Conservation (phyloP, 2,113 vertebrate genomes). For the Phrynosoma blainvillii region DNA sequence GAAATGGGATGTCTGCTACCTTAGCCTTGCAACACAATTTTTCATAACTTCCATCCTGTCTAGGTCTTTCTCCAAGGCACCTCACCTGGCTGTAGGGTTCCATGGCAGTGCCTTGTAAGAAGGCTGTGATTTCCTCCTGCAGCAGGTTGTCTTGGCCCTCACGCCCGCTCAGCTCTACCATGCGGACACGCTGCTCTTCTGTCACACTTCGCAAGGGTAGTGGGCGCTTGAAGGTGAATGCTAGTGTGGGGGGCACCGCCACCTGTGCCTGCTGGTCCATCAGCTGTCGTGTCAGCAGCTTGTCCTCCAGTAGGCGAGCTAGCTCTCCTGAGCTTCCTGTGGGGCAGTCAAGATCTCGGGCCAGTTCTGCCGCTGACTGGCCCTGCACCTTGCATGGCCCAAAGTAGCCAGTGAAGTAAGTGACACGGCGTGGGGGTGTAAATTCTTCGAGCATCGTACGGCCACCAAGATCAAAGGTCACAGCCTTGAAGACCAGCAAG, state of each 20-base stretch:
- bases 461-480: conserved; percentile 79
- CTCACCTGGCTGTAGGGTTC: conserved; percentile 72
- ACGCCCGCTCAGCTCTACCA: conserved; percentile 73
- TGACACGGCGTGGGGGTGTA: conserved; percentile 73
- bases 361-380: conserved; percentile 71
- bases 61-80: neutral
- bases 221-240: conserved; percentile 66
- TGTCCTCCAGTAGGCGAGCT: conserved; percentile 73
- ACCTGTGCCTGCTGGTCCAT: conserved; percentile 65
- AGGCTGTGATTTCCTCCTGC: conserved; percentile 72
- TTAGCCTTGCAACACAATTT: neutral
- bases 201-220: conserved; percentile 38
- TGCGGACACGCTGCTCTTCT: conserved; percentile 29
- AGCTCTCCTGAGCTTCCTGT: conserved; percentile 74
- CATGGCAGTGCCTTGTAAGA: conserved; percentile 71
- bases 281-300: conserved; percentile 70
- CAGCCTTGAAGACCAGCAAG: conserved; percentile 76
- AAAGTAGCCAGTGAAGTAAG: conserved; percentile 77
- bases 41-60: neutral
- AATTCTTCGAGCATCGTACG: conserved; percentile 78
- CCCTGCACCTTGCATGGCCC: conserved; percentile 38
- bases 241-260: conserved; percentile 76
- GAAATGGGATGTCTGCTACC: neutral
- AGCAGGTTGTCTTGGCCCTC: conserved; percentile 69
- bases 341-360: conserved; percentile 76